Evolutionary conservation across 2,888 invertebrate genomes (phyloP).

Genomic region (Tetragonisca angustula): DNA sequence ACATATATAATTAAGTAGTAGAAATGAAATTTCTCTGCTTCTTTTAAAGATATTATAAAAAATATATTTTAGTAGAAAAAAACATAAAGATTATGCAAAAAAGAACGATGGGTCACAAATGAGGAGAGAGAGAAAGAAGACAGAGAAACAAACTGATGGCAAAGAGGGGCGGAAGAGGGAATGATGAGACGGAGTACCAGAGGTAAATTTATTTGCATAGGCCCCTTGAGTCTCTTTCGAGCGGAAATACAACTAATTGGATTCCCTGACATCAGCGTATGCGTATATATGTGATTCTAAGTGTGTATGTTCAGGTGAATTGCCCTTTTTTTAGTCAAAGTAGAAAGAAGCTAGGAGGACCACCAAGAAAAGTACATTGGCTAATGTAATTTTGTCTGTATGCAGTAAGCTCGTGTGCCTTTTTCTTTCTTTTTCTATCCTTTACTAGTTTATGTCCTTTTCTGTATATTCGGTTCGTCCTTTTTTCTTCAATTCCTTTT

Average conservation of each 20-base stretch:
- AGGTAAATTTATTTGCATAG: slow-evolving; percentile 73
- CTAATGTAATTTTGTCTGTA: slow-evolving; percentile 70
- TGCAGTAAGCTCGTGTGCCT: slow-evolving; percentile 51
- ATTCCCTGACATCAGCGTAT: slow-evolving; percentile 61
- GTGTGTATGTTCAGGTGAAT: slow-evolving; percentile 27
- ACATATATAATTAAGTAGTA: background rate
- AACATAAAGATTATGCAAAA: background rate
- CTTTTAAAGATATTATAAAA: background rate
- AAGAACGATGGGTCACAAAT: background rate
- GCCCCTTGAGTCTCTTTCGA: slow-evolving; percentile 71
- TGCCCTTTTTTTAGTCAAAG: slow-evolving; percentile 28
- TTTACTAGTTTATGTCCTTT: slow-evolving; percentile 12
- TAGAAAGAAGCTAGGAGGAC: slow-evolving; percentile 46
- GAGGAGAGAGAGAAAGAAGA: slow-evolving; percentile 10
- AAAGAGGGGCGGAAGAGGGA: background rate
- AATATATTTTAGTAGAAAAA: background rate
- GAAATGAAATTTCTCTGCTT: background rate
- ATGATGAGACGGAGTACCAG: slow-evolving; percentile 34
- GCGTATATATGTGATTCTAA: slow-evolving; percentile 33
- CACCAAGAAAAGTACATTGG: slow-evolving; percentile 67
- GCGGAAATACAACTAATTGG: slow-evolving; percentile 73
- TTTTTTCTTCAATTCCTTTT: slow-evolving; percentile 47
- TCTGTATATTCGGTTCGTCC: slow-evolving; percentile 10
- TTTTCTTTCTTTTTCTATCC: slow-evolving; percentile 9
- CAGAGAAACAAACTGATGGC: slow-evolving; percentile 5